Conservation (phyloP, 2,797 vertebrate species). For the Phalloptychus januarius region DNA sequence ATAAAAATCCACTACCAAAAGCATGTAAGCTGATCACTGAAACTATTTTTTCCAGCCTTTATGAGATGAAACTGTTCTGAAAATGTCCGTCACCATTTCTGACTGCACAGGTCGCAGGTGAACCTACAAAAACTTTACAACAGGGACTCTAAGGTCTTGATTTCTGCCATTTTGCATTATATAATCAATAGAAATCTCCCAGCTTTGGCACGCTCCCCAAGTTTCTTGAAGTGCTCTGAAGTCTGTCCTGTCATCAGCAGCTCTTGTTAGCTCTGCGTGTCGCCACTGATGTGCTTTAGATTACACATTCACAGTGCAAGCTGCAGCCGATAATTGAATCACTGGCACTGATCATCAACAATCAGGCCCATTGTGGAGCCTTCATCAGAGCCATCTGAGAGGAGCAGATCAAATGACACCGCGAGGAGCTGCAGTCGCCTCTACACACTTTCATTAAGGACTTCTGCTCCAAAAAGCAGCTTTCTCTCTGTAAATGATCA, state of each 20-base stretch:
- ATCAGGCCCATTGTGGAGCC: conserved; percentile 33
- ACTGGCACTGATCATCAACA: conserved; percentile 49
- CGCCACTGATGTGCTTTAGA: conserved; percentile 38
- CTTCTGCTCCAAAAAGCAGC: conserved; percentile 7
- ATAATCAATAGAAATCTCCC: not conserved
- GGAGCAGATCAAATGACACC: conserved; percentile 36
- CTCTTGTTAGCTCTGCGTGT: conserved; percentile 13
- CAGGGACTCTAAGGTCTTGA: not conserved
- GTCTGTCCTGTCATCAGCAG: conserved; percentile 19
- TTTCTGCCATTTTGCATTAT: conserved; percentile 4
- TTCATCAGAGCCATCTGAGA: conserved; percentile 40
- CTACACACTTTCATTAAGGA: not conserved
- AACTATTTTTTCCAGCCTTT: not conserved
- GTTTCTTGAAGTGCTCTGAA: conserved; percentile 27
- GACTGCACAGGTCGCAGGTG: too few species aligned
- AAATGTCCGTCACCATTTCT: not conserved
- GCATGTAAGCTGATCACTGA: not conserved
- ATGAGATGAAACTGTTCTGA: not conserved
- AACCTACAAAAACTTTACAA: not conserved
- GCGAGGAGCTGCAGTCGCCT: not conserved
- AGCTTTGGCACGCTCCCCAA: conserved; percentile 5
- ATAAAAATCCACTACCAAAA: not conserved
- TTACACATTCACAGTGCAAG: conserved; percentile 31
- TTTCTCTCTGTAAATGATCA: not conserved
- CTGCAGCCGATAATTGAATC: conserved; percentile 53